These are phyloP conservation scores for Rallus crepitans DNA, from an alignment of 2,797 vertebrate species.

Conservation along the genomic window DNA sequence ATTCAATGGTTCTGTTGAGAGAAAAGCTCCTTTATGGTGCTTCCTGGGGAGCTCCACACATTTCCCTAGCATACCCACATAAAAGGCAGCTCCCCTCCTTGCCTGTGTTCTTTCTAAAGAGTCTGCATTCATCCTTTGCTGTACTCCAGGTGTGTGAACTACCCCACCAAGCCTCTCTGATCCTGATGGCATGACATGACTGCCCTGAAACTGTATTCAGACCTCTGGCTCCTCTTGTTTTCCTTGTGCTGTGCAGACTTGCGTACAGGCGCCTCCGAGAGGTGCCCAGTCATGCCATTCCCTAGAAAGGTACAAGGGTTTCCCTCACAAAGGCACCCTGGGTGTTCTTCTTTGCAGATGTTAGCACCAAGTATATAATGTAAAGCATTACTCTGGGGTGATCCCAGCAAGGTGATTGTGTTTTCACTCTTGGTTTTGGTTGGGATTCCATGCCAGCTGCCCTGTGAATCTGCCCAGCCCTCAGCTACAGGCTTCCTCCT, in stretches of 20 bases:
- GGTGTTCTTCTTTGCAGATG: not conserved
- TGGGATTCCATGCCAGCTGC: not conserved
- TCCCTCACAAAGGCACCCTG: not conserved
- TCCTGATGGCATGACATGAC: too few relatives aligned
- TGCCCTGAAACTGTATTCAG: not conserved
- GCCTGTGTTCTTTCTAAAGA: not conserved
- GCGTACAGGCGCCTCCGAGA: not conserved
- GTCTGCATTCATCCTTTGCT: not conserved
- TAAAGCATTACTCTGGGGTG: not conserved
- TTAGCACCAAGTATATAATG: not conserved
- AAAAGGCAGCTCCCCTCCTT: not conserved
- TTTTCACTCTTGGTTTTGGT: not conserved
- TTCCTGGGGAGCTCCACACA: not conserved
- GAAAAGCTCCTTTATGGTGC: not conserved
- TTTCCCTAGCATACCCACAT: not conserved
- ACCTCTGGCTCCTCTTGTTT: not conserved
- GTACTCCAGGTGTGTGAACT: not conserved
- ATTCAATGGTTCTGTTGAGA: slow-evolving; percentile 14
- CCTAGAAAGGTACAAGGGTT: not conserved
- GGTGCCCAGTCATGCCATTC: not conserved
- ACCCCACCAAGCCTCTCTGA: not conserved
- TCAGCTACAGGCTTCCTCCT: not conserved
- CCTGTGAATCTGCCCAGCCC: not conserved
- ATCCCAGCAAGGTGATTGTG: not conserved
- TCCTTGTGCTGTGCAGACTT: not conserved